Conservation (phyloP, 2,888 invertebrate genomes). For the Ligdia adustata region DNA sequence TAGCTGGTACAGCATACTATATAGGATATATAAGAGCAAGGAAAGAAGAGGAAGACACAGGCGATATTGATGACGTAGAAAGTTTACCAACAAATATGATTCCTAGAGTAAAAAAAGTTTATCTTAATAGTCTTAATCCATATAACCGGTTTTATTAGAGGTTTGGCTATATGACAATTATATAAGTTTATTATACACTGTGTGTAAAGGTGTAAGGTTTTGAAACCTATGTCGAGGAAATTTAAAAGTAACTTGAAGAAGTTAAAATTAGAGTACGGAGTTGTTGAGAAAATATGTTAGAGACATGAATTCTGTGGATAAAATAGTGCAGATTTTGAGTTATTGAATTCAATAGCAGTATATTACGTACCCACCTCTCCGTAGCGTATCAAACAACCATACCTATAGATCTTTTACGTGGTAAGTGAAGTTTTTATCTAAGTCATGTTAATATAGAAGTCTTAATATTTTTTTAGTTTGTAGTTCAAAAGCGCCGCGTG, state of each 20-base stretch:
- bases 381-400: too few relatives aligned
- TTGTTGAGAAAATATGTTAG: too few relatives aligned
- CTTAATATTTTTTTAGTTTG: conserved; percentile 1
- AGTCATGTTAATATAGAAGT: not conserved
- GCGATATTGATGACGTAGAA: not conserved
- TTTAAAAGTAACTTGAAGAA: not conserved
- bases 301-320: too few relatives aligned
- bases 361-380: too few relatives aligned
- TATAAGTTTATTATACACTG: conserved; percentile 10
- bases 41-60: not conserved
- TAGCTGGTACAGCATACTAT: not conserved
- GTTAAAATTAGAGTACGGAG: not conserved
- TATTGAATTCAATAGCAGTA: too few relatives aligned
- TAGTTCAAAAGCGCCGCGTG: not conserved
- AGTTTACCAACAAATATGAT: not conserved
- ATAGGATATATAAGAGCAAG: not conserved
- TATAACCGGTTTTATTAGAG: conserved; percentile 6
- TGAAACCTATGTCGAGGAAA: not conserved
- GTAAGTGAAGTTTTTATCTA: conserved; percentile 1
- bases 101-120: not conserved
- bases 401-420: conserved; percentile 11
- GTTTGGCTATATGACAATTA: not conserved
- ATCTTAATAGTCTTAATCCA: conserved; percentile 1
- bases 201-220: conserved; percentile 16
- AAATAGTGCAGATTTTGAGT: too few relatives aligned